Conservation (phyloP, 1,140 invertebrate genomes). For the Rhagoletis pomonella region DNA sequence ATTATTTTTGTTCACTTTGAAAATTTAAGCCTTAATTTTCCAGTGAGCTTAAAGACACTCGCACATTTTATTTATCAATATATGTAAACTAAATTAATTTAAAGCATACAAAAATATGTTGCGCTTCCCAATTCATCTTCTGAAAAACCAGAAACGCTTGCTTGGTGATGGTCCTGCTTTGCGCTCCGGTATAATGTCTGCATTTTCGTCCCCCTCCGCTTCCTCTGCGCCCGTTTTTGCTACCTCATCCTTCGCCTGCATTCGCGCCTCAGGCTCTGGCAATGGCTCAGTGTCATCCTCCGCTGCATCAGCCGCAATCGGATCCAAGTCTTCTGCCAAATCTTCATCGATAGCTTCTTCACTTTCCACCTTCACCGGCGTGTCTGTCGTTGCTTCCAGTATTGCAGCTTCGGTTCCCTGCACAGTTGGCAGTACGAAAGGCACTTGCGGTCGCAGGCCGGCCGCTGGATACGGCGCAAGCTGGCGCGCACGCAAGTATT, state of each 20-base stretch:
- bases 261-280: neutral
- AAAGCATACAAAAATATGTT: neutral
- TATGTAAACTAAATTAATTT: too few relatives aligned
- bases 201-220: conserved; percentile 29
- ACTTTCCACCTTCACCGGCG: conserved; percentile 48
- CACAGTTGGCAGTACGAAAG: conserved; percentile 67
- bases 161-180: neutral
- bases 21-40: too few relatives aligned
- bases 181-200: conserved; percentile 24
- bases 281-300: neutral
- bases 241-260: neutral
- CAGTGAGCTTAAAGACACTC: too few relatives aligned
- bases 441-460: conserved; percentile 64
- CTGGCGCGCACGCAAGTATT: neutral
- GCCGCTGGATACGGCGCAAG: conserved; percentile 64
- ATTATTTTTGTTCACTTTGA: neutral
- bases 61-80: conserved; percentile 10
- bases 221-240: too few relatives aligned
- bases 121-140: neutral
- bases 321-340: conserved; percentile 27
- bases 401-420: conserved; percentile 57
- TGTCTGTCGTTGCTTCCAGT: conserved; percentile 57
- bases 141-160: conserved; percentile 10
- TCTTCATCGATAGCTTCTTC: conserved; percentile 58
- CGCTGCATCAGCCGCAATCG: conserved; percentile 32